Percentiles rank a stretch among this genome's conserved stretches.
Conservation (phyloP, 2,888 invertebrate species). For the Ctenicera cuprea region DNA sequence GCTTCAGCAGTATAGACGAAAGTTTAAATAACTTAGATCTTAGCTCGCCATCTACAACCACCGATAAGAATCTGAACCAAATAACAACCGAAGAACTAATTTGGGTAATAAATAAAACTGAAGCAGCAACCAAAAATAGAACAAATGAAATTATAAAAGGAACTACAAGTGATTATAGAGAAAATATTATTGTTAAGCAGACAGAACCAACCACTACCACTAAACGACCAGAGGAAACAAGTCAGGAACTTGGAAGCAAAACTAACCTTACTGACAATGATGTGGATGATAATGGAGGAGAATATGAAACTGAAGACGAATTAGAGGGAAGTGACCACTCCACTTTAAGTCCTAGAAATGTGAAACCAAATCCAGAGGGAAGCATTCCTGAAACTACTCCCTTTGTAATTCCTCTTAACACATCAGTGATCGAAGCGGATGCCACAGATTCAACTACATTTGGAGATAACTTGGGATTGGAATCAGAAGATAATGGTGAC, state of each 20-base stretch:
- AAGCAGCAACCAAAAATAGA: neutral
- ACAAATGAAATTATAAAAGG: neutral
- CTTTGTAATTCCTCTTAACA: constrained; percentile 41
- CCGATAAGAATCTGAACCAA: neutral
- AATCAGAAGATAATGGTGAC: constrained; percentile 63
- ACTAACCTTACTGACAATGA: neutral
- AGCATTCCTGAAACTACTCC: constrained; percentile 50
- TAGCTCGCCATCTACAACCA: neutral
- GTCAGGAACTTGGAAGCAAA: neutral
- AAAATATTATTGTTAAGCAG: constrained; percentile 22
- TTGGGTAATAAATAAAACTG: neutral
- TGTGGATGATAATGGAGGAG: neutral
- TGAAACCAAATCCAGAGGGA: constrained; percentile 25
- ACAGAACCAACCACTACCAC: neutral
- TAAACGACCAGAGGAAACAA: constrained; percentile 4
- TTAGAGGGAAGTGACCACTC: neutral
- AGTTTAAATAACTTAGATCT: constrained; percentile 13
- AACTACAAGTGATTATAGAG: constrained; percentile 35
- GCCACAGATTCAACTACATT: constrained; percentile 53
- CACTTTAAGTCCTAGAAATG: neutral
- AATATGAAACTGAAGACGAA: constrained; percentile 24
- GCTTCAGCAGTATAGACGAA: constrained; percentile 1
- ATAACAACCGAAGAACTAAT: neutral
- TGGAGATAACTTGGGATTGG: constrained; percentile 53
- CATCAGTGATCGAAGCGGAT: constrained; percentile 33